Base-by-base conservation (phyloP, 2,888 invertebrate species). In the Cantharis nigra region DNA sequence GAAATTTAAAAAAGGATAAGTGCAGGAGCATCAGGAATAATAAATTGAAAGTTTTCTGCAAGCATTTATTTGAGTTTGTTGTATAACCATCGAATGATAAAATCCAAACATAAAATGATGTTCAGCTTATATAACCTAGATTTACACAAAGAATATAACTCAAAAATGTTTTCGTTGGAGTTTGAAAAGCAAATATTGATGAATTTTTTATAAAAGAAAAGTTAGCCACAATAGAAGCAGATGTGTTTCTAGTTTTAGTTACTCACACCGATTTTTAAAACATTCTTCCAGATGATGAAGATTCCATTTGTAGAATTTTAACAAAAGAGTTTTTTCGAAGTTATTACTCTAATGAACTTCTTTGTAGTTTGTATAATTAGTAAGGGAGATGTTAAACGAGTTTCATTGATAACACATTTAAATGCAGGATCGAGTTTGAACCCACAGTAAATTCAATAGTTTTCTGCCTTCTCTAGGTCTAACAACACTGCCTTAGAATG, bases 401-500 rank as follows among this genome's bases (percentile, higher is more conserved):
- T 49, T 26, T 20, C 65, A 26, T 67, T 67, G 65, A 67, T 67
- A 70, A 33, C 18, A 33, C 70, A 70, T 70, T 70, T 33, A 33
- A 33, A 71, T 71, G 71, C 71, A 26, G 63, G 10, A 26, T 20
- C 62, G 63, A 62, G 20, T 26, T 71, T 71, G n/a, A 63, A 26
- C 63, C 20, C 14, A 71, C 20, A 63, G 63, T 23, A 71, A 71
- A 71, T 63, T 63, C 63, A 63, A 63, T 71, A 63, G 62, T 63
- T 63, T 63, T 63, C 70, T n/a, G 33, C 30, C 33, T 14, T 33
- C 33, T 71, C 71, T 63, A 63, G 20, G 62, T 26, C 23, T 63
- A 71, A 63, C 23, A 63, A 10, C 20, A 72, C 67, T 67, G 67
- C 33, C 72, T 72, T 72, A 14, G 65, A 33, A 72, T 72, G 33